Percentiles rank a stretch among this genome's conserved stretches.
These are phyloP conservation scores for Triplophysa bombifrons DNA, from an alignment of 2,797 vertebrate genomes.

Conservation along the genomic window DNA sequence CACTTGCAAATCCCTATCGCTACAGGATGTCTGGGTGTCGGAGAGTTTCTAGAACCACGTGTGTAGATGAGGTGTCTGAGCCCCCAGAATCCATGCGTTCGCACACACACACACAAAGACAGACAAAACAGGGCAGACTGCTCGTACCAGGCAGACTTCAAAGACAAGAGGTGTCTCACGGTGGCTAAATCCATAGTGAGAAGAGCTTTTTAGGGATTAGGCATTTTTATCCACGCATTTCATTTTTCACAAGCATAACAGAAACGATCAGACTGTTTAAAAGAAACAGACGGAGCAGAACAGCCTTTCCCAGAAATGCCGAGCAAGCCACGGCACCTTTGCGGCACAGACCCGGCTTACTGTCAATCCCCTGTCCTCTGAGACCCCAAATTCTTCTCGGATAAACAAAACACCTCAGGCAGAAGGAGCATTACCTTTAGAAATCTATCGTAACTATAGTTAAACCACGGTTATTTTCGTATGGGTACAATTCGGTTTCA, in stretches of 20 bases:
- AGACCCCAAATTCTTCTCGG: not conserved
- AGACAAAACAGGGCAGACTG: not conserved
- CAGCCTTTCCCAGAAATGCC: conserved; percentile 23
- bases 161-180: conserved; percentile 23
- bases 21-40: not conserved
- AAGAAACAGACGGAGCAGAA: conserved; percentile 40
- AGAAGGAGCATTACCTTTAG: not conserved
- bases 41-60: not conserved
- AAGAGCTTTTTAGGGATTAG: conserved; percentile 48
- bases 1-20: not conserved
- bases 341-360: conserved; percentile 1
- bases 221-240: conserved; percentile 1
- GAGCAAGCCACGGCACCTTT: not conserved
- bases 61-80: not conserved
- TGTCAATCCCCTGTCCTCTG: not conserved
- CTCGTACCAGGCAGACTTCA: conserved; percentile 10
- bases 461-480: too few species aligned
- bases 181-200: conserved; percentile 38
- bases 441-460: not conserved
- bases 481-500: not conserved
- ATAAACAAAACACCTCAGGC: conserved; percentile 16
- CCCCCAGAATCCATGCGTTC: not conserved
- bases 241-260: not conserved
- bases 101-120: conserved; percentile 5
- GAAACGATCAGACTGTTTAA: conserved; percentile 8